Evolutionary conservation across 2,113 vertebrate species (phyloP), one percentile per base, ranked within the genome.

Genomic region (Uria lomvia): DNA sequence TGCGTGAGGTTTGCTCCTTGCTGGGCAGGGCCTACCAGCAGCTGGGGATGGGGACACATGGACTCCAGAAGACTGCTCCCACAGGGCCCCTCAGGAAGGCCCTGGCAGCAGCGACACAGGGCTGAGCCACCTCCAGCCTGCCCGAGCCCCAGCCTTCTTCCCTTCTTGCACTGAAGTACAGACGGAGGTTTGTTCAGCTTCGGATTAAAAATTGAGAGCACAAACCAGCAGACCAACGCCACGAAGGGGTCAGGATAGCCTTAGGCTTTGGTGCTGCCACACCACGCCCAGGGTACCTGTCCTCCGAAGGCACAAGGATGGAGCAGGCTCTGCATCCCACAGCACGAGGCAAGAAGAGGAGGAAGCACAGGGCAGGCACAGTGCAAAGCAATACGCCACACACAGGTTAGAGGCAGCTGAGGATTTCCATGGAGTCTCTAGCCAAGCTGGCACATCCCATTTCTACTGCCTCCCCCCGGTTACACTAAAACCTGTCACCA

Each of bases 41-140:
- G 55, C 87, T 50, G 55, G 22, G n/a, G 7, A 30, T 8, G 6
- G 71, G 82, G 38, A 77, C 17, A 76, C 5, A 16, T 1, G 3
- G 49, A 26, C 17, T 53, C 9, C 21, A 60, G 47, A 60, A 72
- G 12, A 34, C 55, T 30, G 49, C 20, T 63, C 29, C 34, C 53
- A 30, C 0, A 0, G 3, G 11, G 42, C 21, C n/a, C 45, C 30
- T 40, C 43, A 30, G 63, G 4, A 15, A 80, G 68, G n/a, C 42
- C 34, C 60, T 34, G n/a, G 53, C 43, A 89, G 38, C 43, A 34
- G 27, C 9, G 22, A 71, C 62, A 24, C 12, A 58, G 15, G 6
- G 20, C 4, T 13, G 4, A 90, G 36, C 27, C 12, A 13, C 42
- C 59, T 67, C 45, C 52, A 66, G 63, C 36, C 66, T 21, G 24